Evolutionary conservation across 2,797 vertebrate genomes (phyloP).

Genomic region (Megaceryle alcyon): DNA sequence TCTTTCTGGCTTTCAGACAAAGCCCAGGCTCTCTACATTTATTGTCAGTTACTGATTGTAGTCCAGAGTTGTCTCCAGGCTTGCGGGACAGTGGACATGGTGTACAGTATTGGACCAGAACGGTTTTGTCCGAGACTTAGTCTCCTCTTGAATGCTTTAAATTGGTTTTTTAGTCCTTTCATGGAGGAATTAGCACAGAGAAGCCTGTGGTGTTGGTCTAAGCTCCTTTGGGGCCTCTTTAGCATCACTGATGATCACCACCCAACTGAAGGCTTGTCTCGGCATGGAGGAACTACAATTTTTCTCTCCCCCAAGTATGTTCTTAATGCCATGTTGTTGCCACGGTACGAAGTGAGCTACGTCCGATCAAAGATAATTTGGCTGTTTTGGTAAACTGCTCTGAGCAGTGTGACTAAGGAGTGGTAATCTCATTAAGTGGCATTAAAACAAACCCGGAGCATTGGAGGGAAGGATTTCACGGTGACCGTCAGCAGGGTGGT

Average conservation of each 20-base stretch:
- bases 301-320: not conserved
- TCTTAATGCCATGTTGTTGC: conserved; percentile 22
- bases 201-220: not conserved
- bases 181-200: not conserved
- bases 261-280: not conserved
- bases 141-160: not conserved
- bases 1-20: not conserved
- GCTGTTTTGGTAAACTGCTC: conserved; percentile 50
- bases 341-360: not conserved
- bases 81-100: not conserved
- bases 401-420: conserved; percentile 47
- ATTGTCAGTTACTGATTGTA: not conserved
- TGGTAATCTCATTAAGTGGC: conserved; percentile 55
- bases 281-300: not conserved
- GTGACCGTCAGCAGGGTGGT: not conserved
- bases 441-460: conserved; percentile 15
- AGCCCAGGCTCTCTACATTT: not conserved
- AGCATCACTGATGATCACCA: not conserved
- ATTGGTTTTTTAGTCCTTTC: not conserved
- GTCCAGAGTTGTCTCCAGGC: not conserved
- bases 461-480: not conserved
- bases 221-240: not conserved
- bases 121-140: not conserved
- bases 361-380: conserved; percentile 63
- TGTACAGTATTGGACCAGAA: not conserved